These are phyloP conservation scores for Digitonthophagus gazella DNA, from an alignment of 2,888 invertebrate species.

Conservation along the genomic window DNA sequence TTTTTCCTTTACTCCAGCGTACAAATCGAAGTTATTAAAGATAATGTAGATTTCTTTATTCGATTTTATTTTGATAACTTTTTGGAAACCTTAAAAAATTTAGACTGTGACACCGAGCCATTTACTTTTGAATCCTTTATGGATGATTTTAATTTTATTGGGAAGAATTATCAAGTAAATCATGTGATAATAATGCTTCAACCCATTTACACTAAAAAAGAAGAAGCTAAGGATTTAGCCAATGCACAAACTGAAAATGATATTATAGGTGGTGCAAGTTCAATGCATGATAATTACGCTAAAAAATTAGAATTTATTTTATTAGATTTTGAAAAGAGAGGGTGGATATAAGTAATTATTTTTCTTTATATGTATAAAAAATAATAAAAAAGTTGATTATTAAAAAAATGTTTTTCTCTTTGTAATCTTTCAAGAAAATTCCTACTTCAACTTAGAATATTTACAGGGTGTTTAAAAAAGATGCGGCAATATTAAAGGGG, in stretches of 20 bases:
- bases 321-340: slow-evolving; percentile 23
- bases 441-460: too few species aligned
- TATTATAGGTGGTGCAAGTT: slow-evolving; percentile 6
- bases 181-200: slow-evolving; percentile 51
- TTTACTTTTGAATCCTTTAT: slow-evolving; percentile 48
- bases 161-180: slow-evolving; percentile 42
- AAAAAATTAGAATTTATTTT: slow-evolving; percentile 19
- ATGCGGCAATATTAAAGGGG: too few species aligned
- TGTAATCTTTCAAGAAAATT: too few species aligned
- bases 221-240: slow-evolving; percentile 44
- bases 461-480: too few species aligned
- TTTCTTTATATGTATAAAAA: neutral
- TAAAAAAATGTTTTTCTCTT: too few species aligned
- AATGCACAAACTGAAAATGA: slow-evolving; percentile 40
- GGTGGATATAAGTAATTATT: slow-evolving; percentile 21
- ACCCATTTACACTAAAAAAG: slow-evolving; percentile 46
- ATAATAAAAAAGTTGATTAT: too few species aligned
- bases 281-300: slow-evolving; percentile 16
- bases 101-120: slow-evolving; percentile 37
- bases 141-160: slow-evolving; percentile 46
- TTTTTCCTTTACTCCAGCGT: slow-evolving; percentile 57
- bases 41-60: slow-evolving; percentile 51
- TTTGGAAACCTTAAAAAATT: slow-evolving; percentile 40
- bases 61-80: slow-evolving; percentile 49
- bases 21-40: slow-evolving; percentile 43